Evolutionary conservation across 53 echinoderm and acorn worm genomes (phyloP).

Genomic region (Arbacia lixula): DNA sequence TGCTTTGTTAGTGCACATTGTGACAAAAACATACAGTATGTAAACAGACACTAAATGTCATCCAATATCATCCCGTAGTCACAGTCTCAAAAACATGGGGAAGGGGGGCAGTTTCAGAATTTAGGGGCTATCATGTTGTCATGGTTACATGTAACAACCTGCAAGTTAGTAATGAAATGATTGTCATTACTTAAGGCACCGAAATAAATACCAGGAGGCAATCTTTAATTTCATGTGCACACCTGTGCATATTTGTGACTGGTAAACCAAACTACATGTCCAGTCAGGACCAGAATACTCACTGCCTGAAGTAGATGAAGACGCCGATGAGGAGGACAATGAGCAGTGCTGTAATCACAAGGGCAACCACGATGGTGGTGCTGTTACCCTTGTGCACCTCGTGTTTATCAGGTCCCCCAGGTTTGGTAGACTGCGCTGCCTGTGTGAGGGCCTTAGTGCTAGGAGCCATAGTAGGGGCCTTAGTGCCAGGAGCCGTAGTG

Average conservation of each 20-base stretch:
- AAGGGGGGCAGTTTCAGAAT: no score
- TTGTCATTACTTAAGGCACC: no score
- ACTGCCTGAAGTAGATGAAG: slow-evolving; percentile 36
- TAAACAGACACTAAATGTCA: no score
- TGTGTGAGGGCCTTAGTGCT: neutral
- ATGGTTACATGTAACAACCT: no score
- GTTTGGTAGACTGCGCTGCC: neutral
- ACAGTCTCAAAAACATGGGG: no score
- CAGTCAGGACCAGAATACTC: slow-evolving; percentile 12
- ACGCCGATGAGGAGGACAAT: neutral
- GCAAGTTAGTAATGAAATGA: no score
- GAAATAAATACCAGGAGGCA: no score
- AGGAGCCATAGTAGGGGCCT: neutral
- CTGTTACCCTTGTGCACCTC: neutral
- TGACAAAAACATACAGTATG: no score
- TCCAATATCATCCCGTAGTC: no score
- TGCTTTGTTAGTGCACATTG: no score
- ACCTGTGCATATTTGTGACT: neutral
- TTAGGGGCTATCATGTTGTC: no score
- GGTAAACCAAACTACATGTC: neutral
- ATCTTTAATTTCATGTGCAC: no score
- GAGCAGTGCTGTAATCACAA: slow-evolving; percentile 32
- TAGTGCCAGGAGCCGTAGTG: neutral
- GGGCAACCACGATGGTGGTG: slow-evolving; percentile 18
- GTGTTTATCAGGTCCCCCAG: neutral